These are phyloP conservation scores for Elgaria multicarinata DNA, from an alignment of 2,113 vertebrate species.

Conservation along the genomic window DNA sequence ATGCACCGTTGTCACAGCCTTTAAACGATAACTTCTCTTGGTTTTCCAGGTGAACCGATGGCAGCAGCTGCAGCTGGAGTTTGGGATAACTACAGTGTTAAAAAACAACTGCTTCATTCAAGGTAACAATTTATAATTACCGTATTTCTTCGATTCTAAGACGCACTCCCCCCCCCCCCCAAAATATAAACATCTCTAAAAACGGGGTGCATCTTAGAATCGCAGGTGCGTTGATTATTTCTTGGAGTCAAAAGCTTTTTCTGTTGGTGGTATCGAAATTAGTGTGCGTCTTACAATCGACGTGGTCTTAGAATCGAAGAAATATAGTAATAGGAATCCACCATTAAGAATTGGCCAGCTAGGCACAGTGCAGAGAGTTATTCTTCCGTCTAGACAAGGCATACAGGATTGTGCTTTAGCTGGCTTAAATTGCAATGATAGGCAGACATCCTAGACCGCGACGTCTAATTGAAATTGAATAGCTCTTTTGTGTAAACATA, in stretches of 20 bases:
- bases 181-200: too few species aligned
- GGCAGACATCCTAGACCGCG: neutral
- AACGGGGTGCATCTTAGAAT: too few species aligned
- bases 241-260: too few species aligned
- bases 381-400: neutral
- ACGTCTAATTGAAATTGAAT: neutral
- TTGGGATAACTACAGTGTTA: slow-evolving; percentile 98
- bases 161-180: too few species aligned
- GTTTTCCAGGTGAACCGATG: slow-evolving; percentile 90
- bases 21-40: slow-evolving; percentile 11
- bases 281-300: too few species aligned
- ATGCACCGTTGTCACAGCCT: neutral
- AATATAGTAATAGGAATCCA: neutral
- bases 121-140: slow-evolving; percentile 80
- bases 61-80: slow-evolving; percentile 89
- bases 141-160: too few species aligned
- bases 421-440: neutral
- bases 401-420: neutral
- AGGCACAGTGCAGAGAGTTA: too few species aligned
- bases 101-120: slow-evolving; percentile 97
- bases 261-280: too few species aligned
- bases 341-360: too few species aligned
- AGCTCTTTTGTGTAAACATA: neutral
- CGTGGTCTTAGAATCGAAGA: too few species aligned
- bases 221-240: too few species aligned